These are phyloP conservation scores for Steinernema khuongi DNA, from an alignment of 1,140 invertebrate species.

Conservation along the genomic window DNA sequence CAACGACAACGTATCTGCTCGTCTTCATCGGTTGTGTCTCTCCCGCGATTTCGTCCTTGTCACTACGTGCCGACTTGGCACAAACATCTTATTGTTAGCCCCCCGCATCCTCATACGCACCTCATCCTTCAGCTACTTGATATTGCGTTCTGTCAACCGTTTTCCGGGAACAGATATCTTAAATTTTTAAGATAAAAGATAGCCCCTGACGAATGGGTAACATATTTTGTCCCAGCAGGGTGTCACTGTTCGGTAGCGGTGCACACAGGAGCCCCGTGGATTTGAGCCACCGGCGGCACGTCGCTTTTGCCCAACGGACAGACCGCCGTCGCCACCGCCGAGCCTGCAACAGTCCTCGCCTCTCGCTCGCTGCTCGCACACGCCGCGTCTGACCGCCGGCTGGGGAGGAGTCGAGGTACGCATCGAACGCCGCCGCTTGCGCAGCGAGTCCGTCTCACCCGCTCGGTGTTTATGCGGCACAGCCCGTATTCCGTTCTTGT, in stretches of 20 bases:
- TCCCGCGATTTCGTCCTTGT: neutral
- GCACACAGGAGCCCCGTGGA: too few relatives aligned
- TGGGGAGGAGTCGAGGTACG: constrained; percentile 9
- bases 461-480: constrained; percentile 12
- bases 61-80: neutral
- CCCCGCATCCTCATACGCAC: neutral
- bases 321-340: neutral
- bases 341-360: neutral
- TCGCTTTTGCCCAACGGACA: too few relatives aligned
- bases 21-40: too few relatives aligned
- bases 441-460: neutral
- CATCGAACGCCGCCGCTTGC: neutral
- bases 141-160: too few relatives aligned
- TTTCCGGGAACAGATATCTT: too few relatives aligned
- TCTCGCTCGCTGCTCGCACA: neutral
- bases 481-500: constrained; percentile 12
- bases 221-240: too few relatives aligned
- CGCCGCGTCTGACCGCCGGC: neutral
- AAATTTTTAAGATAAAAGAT: too few relatives aligned
- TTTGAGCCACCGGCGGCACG: too few relatives aligned
- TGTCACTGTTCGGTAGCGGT: too few relatives aligned
- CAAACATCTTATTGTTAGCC: neutral
- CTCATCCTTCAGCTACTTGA: neutral
- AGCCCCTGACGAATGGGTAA: too few relatives aligned
- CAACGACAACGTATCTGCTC: neutral